Conservation (phyloP, 2,113 vertebrate genomes). For the Mormoops blainvillei region DNA sequence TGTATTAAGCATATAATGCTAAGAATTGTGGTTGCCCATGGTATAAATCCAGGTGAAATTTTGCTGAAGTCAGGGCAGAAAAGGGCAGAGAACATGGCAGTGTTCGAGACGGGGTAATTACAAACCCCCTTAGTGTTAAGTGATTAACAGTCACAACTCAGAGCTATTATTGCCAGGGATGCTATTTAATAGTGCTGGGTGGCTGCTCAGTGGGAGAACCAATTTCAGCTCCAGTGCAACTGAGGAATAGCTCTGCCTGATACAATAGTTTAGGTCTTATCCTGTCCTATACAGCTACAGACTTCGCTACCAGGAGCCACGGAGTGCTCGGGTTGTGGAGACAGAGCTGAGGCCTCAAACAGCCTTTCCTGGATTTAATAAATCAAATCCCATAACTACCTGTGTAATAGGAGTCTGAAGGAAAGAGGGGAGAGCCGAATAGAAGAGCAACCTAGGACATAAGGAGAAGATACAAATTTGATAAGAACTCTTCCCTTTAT, state of each 20-base stretch:
- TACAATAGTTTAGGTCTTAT: background rate
- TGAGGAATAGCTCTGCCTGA: background rate
- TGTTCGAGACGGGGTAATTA: background rate
- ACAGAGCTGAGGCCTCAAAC: background rate
- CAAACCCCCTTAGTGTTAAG: background rate
- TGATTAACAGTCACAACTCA: background rate
- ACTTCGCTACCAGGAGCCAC: background rate
- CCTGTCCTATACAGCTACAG: background rate
- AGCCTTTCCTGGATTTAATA: background rate
- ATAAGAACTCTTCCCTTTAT: background rate
- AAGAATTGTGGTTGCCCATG: background rate
- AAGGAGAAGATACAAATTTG: background rate
- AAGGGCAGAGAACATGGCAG: background rate
- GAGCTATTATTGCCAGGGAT: background rate
- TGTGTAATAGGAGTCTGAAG: background rate
- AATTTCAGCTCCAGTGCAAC: background rate
- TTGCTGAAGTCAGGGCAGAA: background rate
- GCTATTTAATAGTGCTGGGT: background rate
- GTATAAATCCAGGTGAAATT: background rate
- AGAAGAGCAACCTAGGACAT: background rate
- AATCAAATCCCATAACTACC: background rate
- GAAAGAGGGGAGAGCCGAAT: background rate
- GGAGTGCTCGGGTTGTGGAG: background rate
- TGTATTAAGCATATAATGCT: background rate
- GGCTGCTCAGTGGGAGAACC: background rate